Evolutionary conservation across 1,140 invertebrate genomes (phyloP), one percentile per base, ranked within the genome.

Genomic region (Reticulitermes speratus): DNA sequence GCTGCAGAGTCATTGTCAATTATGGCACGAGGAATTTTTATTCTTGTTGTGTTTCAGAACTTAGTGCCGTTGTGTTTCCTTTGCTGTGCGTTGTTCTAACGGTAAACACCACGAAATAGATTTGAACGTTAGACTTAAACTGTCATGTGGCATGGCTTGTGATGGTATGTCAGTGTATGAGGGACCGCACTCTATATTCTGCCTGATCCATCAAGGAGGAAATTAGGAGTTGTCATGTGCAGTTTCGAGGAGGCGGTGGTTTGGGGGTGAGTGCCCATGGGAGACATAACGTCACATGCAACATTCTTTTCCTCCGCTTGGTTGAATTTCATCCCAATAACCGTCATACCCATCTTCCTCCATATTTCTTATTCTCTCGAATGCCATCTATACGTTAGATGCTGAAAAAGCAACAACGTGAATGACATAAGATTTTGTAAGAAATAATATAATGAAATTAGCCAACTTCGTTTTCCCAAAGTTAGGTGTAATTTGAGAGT

Each of bases 141-240:
- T 25, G 14, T 30, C 25, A 25, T 30, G 25, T 30, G 65, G 9
- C 65, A 30, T 30, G 65, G n/a, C 65, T 75, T n/a, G 25, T 75
- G 65, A 30, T 14, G 65, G 65, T n/a, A 0, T 14, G 25, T 75
- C 65, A 75, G 65, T 30, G 14, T 25, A 30, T 30, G 65, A 75
- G n/a, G 65, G 65, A 11, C 65, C n/a, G 0, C n/a, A 14, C 65
- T 75, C 9, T 30, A 75, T 65, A 65, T 65, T 65, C 59, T 84
- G 85, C 11, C 23, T 52, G 45, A 75, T 75, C 65, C 65, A 75
- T 75, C 65, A 75, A 75, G 65, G n/a, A 75, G 65, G 65, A 75
- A 75, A 75, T 75, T 75, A 75, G 9, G n/a, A 30, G 25, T 75
- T 75, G 65, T 75, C 65, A 75, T 75, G 65, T 75, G 65, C 65